A percentile compares a stretch with the other conserved stretches of the same genome.
Conservation (phyloP, 2,797 vertebrate genomes). For the Phrynocephalus guinanensis region DNA sequence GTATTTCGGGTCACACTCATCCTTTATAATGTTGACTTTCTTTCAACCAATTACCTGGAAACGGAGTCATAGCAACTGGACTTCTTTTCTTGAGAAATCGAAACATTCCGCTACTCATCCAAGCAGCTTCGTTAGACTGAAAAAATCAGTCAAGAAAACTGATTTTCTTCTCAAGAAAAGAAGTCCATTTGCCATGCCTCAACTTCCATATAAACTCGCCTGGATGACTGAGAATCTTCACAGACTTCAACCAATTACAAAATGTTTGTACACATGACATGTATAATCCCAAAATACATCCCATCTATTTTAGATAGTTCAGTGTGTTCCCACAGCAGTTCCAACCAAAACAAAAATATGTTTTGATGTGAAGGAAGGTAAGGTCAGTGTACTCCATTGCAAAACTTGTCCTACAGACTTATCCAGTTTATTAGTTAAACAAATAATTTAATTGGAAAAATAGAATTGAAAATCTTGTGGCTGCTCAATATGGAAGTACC, state of each 20-base stretch:
- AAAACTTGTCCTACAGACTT: neutral
- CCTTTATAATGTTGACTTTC: neutral
- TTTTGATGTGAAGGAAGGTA: neutral
- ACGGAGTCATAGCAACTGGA: no score
- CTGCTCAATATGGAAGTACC: neutral
- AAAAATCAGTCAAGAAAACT: no score
- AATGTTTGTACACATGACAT: neutral
- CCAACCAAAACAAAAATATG: neutral
- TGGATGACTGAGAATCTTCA: no score
- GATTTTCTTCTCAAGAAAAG: no score
- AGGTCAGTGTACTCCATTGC: neutral
- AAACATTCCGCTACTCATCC: no score
- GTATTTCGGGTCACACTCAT: neutral
- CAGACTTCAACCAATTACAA: neutral
- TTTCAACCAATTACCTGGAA: no score
- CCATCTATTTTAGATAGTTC: neutral
- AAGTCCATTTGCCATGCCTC: no score
- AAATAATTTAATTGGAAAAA: neutral
- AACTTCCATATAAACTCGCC: no score
- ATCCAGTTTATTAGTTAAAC: constrained; percentile 12
- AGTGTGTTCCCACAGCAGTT: neutral
- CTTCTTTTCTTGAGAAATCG: no score
- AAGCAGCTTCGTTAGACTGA: no score
- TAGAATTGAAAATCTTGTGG: neutral
- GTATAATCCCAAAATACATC: neutral